Evolutionary conservation across 2,888 invertebrate genomes (phyloP).

Genomic region (Petrolisthes manimaculis): DNA sequence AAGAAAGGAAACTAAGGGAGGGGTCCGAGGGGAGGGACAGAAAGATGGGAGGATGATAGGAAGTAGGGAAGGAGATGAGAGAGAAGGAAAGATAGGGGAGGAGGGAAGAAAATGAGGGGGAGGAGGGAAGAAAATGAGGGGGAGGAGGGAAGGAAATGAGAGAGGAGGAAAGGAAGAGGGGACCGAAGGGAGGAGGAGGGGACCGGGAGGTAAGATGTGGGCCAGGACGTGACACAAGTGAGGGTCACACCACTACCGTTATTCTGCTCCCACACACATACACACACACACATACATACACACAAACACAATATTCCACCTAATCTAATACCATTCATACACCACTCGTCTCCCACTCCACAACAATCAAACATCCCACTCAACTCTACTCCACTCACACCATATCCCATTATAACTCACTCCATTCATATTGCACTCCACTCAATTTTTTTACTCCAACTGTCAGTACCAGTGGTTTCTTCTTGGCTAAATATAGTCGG

Average conservation of each 20-base stretch:
- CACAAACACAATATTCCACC: neutral
- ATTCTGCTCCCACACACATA: neutral
- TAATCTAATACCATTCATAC: neutral
- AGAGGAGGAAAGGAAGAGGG: conserved; percentile 9
- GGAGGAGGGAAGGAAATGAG: neutral
- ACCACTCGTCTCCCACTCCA: neutral
- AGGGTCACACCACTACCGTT: conserved; percentile 16
- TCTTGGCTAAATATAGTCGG: too few species aligned
- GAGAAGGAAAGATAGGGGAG: neutral
- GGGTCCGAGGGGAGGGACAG: neutral
- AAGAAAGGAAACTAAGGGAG: neutral
- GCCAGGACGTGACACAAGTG: neutral
- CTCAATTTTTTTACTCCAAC: too few species aligned
- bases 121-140: neutral
- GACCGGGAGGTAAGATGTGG: neutral
- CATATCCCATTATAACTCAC: neutral
- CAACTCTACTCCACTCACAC: neutral
- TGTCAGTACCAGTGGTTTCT: too few species aligned
- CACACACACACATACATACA: neutral
- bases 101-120: neutral
- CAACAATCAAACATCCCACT: neutral
- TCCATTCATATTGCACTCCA: too few species aligned
- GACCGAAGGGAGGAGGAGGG: neutral
- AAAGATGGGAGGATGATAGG: neutral
- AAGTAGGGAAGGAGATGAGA: neutral